phyloP scores from a whole-genome alignment of 2,888 invertebrate genomes.

The Drosophila mettleri region DNA sequence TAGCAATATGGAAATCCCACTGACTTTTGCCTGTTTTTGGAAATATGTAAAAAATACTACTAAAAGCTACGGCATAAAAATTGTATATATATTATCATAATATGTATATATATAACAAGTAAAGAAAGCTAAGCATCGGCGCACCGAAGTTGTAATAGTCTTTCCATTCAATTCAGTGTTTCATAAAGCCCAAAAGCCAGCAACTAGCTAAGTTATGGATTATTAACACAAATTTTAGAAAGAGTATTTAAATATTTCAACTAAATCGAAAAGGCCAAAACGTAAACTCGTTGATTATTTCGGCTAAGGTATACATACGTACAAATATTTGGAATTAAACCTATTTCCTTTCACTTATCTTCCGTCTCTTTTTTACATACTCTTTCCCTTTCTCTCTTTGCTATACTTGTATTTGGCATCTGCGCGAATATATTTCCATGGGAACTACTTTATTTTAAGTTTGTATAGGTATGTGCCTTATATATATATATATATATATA shows the following conservation, averaged over 20 bases:
- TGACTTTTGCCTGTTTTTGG: slow-evolving; percentile 2
- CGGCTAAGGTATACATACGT: slow-evolving; percentile 30
- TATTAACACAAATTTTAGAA: slow-evolving; percentile 34
- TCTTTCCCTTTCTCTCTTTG: slow-evolving; percentile 8
- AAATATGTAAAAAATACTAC: slow-evolving; percentile 39
- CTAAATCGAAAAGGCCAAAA: slow-evolving; percentile 58
- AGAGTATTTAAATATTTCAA: slow-evolving; percentile 64
- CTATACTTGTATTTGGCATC: slow-evolving; percentile 47
- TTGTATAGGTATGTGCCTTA: slow-evolving; percentile 51
- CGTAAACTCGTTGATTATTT: slow-evolving; percentile 43
- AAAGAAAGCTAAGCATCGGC: slow-evolving; percentile 55
- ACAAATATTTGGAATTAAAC: slow-evolving; percentile 20
- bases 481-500: slow-evolving; percentile 38
- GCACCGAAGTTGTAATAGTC: slow-evolving; percentile 45
- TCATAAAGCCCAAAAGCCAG: slow-evolving; percentile 5
- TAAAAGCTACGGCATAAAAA: slow-evolving; percentile 34
- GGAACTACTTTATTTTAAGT: slow-evolving; percentile 48
- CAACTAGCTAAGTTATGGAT: slow-evolving; percentile 23
- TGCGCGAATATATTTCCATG: slow-evolving; percentile 35
- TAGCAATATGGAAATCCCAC: slow-evolving; percentile 19
- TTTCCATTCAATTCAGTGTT: slow-evolving; percentile 37
- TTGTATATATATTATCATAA: slow-evolving; percentile 29
- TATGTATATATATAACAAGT: slow-evolving; percentile 55
- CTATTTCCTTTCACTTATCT: slow-evolving; percentile 23
- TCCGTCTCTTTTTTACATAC: not conserved